These are phyloP conservation scores for Serilophus lunatus DNA, from an alignment of 2,113 vertebrate genomes.

Conservation along the genomic window DNA sequence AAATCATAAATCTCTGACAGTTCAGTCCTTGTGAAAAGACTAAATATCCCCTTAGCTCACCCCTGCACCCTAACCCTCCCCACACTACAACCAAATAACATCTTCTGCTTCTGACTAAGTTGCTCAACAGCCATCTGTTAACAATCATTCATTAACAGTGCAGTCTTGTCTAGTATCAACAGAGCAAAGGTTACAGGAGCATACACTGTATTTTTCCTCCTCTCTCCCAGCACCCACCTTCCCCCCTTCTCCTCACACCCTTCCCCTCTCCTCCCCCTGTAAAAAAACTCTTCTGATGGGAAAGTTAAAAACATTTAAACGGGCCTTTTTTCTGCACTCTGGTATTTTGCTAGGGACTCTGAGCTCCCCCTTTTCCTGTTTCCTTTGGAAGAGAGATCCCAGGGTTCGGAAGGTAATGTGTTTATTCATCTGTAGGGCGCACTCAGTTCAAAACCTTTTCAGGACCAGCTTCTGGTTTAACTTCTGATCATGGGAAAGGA, in stretches of 20 bases:
- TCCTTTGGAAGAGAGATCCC: conserved; percentile 83
- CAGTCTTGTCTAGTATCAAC: conserved; percentile 73
- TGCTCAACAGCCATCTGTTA: conserved; percentile 66
- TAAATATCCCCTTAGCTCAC: conserved; percentile 55
- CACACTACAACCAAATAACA: conserved; percentile 24
- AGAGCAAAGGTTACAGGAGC: conserved; percentile 73
- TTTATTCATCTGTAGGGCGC: conserved; percentile 86
- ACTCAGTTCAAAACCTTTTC: conserved; percentile 69
- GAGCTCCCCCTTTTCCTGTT: conserved; percentile 89
- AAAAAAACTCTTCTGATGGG: conserved; percentile 69
- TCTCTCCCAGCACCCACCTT: conserved; percentile 16
- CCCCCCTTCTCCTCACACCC: conserved; percentile 37
- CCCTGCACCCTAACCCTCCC: conserved; percentile 50
- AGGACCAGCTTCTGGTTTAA: conserved; percentile 16
- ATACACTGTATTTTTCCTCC: conserved; percentile 72
- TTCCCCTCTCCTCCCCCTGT: not conserved
- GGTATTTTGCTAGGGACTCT: conserved; percentile 87
- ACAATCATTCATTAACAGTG: conserved; percentile 72
- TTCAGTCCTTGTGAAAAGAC: conserved; percentile 27
- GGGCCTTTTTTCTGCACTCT: conserved; percentile 75
- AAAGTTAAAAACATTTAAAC: conserved; percentile 77
- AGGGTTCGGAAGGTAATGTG: conserved; percentile 86
- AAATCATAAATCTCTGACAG: conserved; percentile 44
- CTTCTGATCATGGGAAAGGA: conserved; percentile 33
- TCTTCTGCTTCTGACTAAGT: conserved; percentile 39